A percentile compares a stretch with the other conserved stretches of the same genome.
Conservation (phyloP, 2,113 vertebrate species). For the Seriola dumerili region DNA sequence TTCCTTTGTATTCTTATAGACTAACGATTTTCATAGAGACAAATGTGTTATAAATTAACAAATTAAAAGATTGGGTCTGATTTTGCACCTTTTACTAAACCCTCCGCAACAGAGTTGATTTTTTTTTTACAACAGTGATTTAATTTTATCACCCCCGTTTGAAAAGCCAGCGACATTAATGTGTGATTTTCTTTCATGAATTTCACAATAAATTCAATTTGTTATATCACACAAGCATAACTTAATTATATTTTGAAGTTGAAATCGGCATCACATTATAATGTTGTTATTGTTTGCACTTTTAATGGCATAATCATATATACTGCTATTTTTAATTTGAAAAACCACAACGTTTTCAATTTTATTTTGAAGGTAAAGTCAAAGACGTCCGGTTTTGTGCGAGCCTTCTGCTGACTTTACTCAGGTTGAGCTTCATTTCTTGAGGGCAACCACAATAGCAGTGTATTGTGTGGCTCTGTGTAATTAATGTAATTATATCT, state of each 20-base stretch:
- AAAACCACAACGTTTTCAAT: accelerated
- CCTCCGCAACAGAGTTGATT: not conserved
- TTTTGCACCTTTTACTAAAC: not conserved
- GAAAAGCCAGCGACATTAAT: too few species aligned
- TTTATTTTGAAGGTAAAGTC: conserved; percentile 16
- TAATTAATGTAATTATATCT: not conserved
- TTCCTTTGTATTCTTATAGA: too few species aligned
- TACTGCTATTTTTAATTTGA: accelerated
- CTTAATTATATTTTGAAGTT: accelerated
- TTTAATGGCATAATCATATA: not conserved
- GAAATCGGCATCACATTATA: accelerated
- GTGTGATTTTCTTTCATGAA: not conserved
- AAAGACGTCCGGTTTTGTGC: not conserved
- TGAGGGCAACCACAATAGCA: not conserved
- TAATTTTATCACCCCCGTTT: not conserved
- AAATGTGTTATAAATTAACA: not conserved
- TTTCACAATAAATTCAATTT: conserved; percentile 30
- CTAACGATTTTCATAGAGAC: not conserved
- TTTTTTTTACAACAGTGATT: not conserved
- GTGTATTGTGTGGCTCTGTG: not conserved
- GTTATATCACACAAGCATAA: not conserved
- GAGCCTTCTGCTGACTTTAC: not conserved
- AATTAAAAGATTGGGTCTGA: not conserved
- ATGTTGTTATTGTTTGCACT: not conserved
- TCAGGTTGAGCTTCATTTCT: not conserved